A percentile compares a stretch with the other conserved stretches of the same genome.
phyloP scores from a whole-genome alignment of 2,888 invertebrate genomes.

The Periphyllus acericola region DNA sequence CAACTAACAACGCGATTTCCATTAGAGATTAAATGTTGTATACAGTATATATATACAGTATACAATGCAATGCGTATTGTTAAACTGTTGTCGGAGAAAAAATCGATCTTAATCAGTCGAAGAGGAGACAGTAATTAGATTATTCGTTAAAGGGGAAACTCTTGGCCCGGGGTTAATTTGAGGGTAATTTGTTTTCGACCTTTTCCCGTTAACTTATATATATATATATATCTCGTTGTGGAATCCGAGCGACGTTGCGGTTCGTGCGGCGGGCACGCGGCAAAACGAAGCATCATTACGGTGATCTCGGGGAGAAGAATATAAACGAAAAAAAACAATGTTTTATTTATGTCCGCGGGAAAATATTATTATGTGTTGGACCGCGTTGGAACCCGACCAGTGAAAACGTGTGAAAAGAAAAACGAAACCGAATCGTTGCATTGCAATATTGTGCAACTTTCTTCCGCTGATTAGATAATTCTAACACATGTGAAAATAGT shows the following conservation, averaged over 20 bases:
- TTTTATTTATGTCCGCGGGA: not conserved
- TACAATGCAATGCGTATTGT: not conserved
- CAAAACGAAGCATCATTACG: not conserved
- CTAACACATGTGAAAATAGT: not conserved
- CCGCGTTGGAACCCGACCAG: not conserved
- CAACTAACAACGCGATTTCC: not conserved
- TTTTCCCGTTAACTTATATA: constrained; percentile 17
- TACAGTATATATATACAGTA: not conserved
- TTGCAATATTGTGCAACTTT: not conserved
- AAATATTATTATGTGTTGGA: not conserved
- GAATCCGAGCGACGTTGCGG: not conserved
- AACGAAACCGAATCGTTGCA: not conserved
- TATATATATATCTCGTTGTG: constrained; percentile 7
- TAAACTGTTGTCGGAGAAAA: not conserved
- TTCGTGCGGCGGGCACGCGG: not conserved
- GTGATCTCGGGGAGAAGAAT: not conserved
- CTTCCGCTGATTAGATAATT: not conserved
- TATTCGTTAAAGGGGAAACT: constrained; percentile 11
- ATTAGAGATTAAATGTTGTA: not conserved
- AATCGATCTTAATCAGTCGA: constrained; percentile 12
- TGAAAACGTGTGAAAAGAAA: not conserved
- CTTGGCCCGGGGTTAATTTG: not conserved
- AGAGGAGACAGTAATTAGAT: constrained; percentile 11
- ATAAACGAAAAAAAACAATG: not conserved
- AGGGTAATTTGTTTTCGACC: constrained; percentile 33